Base-by-base conservation (phyloP, 2,888 invertebrate species). In the Acrocyrtus sp. region DNA sequence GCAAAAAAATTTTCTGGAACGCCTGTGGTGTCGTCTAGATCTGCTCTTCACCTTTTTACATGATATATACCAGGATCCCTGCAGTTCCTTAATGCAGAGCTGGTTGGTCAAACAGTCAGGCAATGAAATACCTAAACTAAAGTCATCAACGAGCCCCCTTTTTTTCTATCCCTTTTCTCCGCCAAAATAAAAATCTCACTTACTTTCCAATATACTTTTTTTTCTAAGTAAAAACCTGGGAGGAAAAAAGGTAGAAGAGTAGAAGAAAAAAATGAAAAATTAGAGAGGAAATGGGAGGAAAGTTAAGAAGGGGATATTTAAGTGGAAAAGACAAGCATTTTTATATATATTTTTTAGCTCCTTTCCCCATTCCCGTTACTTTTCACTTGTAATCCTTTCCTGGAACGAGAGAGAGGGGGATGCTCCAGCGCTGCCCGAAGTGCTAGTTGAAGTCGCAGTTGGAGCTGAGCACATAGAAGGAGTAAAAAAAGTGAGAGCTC, bases 151-250 rank as follows among this genome's bases (percentile, higher is more conserved):
- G 17, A 1, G 12, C 24, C 34, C 50, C 26, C 5, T 53, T 62
- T 62, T 62, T 62, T 62, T 53, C 62, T 50, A 26, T 21, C 53
- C 41, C 41, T 41, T 2, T 41, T 2, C 41, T 15, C n/a, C 41
- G 15, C 17, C 15, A 17, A 15, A 41, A 6, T 34, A 41, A 17
- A 41, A 15, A 17, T 2, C n/a, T 41, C 15, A 34, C 8, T 34
- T 8, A 6, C 6, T 12, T 34, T 34, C 12, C 34, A 12, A 12
- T 34, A 6, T 34, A 8, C 34, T 12, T 6, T n/a, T 41, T 41
- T 17, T 6, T 8, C 41, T 41, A 4, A 15, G 26, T n/a, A n/a
- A 12, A 27, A 26, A 2, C 6, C 5, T 19, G 15, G 51, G 15
- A 51, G 15, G 26, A 51, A 26, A 27, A 19, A 29, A 34, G n/a